phyloP scores from a whole-genome alignment of 2,113 vertebrate species.

The Eptatretus burgeri region DNA sequence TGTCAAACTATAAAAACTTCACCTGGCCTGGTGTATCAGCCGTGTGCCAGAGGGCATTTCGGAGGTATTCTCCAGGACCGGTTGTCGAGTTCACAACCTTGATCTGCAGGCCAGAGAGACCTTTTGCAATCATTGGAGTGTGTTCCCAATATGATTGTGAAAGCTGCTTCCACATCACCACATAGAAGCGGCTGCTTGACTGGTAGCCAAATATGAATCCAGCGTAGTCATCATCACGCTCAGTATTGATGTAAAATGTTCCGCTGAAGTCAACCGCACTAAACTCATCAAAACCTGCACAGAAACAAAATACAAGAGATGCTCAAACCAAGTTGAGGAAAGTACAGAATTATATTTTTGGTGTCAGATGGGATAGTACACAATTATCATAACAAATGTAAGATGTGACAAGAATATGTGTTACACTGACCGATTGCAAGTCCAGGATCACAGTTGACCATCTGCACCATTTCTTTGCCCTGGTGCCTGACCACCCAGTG shows the following conservation, averaged over 20 bases:
- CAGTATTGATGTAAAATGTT: constrained; percentile 4
- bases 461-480: constrained; percentile 91
- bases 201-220: constrained; percentile 4
- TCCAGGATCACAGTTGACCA: constrained; percentile 91
- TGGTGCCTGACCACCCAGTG: constrained; percentile 96
- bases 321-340: no score
- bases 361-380: no score
- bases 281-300: background rate
- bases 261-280: constrained; percentile 5
- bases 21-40: background rate
- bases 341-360: no score
- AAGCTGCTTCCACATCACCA: constrained; percentile 5
- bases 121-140: background rate
- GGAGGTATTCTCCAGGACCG: constrained; percentile 1
- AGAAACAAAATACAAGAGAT: background rate
- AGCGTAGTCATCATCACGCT: background rate
- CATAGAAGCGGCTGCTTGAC: constrained; percentile 1
- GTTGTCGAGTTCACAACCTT: constrained; percentile 5
- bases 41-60: constrained; percentile 3
- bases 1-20: background rate
- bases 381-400: no score
- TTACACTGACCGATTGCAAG: constrained; percentile 54
- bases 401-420: background rate
- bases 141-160: background rate
- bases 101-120: constrained; percentile 1